phyloP scores from a whole-genome alignment of 2,113 vertebrate species.

The Aplodontia rufa region DNA sequence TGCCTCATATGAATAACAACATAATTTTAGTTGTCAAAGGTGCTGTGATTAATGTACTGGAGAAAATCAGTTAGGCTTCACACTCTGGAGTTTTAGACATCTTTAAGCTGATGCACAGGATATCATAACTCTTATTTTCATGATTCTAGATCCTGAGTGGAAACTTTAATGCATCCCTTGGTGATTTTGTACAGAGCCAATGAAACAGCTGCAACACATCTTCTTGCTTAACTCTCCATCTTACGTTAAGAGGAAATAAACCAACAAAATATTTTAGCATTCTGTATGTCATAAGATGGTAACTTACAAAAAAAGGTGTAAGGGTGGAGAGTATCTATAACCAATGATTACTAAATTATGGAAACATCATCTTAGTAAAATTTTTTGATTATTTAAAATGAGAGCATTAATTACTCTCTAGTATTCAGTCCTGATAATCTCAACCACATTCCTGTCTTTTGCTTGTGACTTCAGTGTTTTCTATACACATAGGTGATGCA shows the following conservation, averaged over 20 bases:
- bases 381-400: background rate
- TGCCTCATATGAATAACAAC: conserved; percentile 54
- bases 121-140: conserved; percentile 9
- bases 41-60: conserved; percentile 70
- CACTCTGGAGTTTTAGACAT: background rate
- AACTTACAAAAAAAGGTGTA: background rate
- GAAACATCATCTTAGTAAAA: background rate
- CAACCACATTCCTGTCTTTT: background rate
- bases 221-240: background rate
- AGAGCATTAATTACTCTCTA: background rate
- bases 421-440: background rate
- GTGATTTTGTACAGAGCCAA: background rate
- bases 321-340: background rate
- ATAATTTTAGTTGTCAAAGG: conserved; percentile 55
- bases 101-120: conserved; percentile 12
- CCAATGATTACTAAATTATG: background rate
- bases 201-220: background rate
- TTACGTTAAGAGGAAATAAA: background rate
- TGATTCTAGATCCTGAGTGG: background rate
- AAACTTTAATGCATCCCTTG: conserved; percentile 43
- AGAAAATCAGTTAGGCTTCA: conserved; percentile 66
- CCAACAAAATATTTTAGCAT: background rate
- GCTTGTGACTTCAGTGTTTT: background rate
- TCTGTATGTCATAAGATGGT: background rate
- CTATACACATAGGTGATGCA: background rate